These are phyloP conservation scores for Mystacides longicornis DNA, from an alignment of 2,888 invertebrate species.

Conservation along the genomic window DNA sequence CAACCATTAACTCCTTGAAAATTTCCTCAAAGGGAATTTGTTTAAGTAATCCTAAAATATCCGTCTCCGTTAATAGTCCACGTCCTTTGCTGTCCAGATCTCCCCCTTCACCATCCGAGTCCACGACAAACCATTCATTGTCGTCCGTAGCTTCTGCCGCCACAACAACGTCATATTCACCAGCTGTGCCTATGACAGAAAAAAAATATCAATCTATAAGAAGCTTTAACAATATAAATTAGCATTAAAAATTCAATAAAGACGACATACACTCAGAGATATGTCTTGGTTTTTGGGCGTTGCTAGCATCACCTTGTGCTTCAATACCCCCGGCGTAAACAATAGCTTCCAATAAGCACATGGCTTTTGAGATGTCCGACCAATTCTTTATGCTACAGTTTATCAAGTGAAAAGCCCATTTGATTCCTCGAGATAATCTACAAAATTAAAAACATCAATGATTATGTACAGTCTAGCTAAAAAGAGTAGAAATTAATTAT, in stretches of 20 bases:
- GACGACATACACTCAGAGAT: background rate
- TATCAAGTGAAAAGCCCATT: slow-evolving; percentile 22
- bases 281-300: background rate
- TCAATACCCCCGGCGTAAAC: slow-evolving; percentile 1
- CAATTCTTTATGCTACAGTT: slow-evolving; percentile 14
- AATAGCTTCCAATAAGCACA: slow-evolving; percentile 22
- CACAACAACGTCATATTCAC: slow-evolving; percentile 9
- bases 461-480: no score
- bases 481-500: no score
- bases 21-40: slow-evolving; percentile 25
- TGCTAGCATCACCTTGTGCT: background rate
- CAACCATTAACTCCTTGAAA: slow-evolving; percentile 23
- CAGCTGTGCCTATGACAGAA: background rate
- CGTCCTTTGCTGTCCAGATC: slow-evolving; percentile 18
- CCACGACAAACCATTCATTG: slow-evolving; percentile 23
- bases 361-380: slow-evolving; percentile 20
- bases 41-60: slow-evolving; percentile 18
- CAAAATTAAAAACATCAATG: background rate
- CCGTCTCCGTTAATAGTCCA: slow-evolving; percentile 17
- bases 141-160: slow-evolving; percentile 23
- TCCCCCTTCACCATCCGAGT: slow-evolving; percentile 24
- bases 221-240: background rate
- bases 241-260: background rate
- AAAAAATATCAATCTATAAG: background rate
- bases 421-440: slow-evolving; percentile 22